phyloP scores from a whole-genome alignment of 2,797 vertebrate species.

The Pogonophryne albipinna region DNA sequence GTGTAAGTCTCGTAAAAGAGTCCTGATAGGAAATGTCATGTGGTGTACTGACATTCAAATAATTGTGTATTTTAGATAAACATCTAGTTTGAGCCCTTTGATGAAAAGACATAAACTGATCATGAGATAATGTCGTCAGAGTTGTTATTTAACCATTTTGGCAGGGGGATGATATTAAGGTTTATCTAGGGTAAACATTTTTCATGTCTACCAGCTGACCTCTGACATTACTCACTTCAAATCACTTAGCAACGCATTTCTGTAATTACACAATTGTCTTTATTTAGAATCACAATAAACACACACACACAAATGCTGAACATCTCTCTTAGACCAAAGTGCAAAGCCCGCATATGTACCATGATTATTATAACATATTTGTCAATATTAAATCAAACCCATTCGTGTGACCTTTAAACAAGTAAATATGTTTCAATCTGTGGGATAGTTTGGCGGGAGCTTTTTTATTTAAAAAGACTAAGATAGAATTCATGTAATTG shows the following conservation, averaged over 20 bases:
- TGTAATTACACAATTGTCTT: conserved; percentile 19
- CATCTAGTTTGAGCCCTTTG: background rate
- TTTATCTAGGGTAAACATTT: conserved; percentile 22
- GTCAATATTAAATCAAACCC: background rate
- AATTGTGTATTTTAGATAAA: background rate
- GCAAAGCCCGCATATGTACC: background rate
- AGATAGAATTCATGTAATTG: background rate
- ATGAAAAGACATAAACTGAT: background rate
- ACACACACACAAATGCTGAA: background rate
- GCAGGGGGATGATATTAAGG: background rate
- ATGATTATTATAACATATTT: background rate
- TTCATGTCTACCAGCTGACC: conserved; percentile 52
- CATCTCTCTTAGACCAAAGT: background rate
- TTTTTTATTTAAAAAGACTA: background rate
- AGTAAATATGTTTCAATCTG: background rate
- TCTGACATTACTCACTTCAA: conserved; percentile 26
- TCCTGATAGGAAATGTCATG: background rate
- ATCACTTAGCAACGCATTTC: conserved; percentile 35
- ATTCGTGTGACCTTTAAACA: background rate
- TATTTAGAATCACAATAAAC: background rate
- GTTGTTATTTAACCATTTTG: conserved; percentile 7
- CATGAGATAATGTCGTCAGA: conserved; percentile 25
- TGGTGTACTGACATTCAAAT: background rate
- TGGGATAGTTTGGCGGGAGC: too few species aligned
- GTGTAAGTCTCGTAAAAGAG: background rate